phyloP scores from a whole-genome alignment of 2,888 invertebrate species.

The Hemistola chrysoprasaria region DNA sequence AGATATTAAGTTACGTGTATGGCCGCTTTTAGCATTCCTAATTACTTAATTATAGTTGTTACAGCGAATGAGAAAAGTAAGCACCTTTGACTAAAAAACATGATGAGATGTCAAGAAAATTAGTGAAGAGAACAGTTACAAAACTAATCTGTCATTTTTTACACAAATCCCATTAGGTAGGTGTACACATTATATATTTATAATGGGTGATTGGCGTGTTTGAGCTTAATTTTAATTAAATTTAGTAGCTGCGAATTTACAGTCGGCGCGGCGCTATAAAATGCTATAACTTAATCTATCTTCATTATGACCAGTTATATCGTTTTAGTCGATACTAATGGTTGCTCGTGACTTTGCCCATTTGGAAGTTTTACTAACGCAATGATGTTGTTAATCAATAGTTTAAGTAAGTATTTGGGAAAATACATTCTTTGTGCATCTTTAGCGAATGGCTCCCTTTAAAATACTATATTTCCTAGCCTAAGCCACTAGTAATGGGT shows the following conservation, averaged over 20 bases:
- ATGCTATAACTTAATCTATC: conserved; percentile 26
- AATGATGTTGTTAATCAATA: too few species aligned
- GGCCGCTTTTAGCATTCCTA: too few species aligned
- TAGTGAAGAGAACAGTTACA: too few species aligned
- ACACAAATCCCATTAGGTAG: too few species aligned
- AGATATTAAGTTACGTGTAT: conserved; percentile 14
- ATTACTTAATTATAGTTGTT: conserved; percentile 29
- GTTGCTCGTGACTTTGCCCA: neutral
- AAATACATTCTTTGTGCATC: too few species aligned
- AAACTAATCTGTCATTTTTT: too few species aligned
- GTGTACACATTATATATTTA: conserved; percentile 25
- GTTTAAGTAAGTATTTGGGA: too few species aligned
- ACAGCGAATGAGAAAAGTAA: conserved; percentile 28
- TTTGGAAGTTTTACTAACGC: too few species aligned
- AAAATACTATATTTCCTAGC: too few species aligned
- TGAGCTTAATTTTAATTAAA: conserved; percentile 13
- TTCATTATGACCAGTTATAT: conserved; percentile 22
- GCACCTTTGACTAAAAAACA: conserved; percentile 43
- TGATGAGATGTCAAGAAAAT: conserved; percentile 28
- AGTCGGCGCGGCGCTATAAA: conserved; percentile 21
- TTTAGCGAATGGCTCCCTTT: too few species aligned
- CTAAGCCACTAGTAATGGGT: too few species aligned
- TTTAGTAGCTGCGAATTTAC: conserved; percentile 23
- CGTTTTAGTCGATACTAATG: conserved; percentile 18
- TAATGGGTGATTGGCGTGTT: conserved; percentile 25